Base-by-base conservation (phyloP, 2,797 vertebrate species). In the Emydoidea blandingii region DNA sequence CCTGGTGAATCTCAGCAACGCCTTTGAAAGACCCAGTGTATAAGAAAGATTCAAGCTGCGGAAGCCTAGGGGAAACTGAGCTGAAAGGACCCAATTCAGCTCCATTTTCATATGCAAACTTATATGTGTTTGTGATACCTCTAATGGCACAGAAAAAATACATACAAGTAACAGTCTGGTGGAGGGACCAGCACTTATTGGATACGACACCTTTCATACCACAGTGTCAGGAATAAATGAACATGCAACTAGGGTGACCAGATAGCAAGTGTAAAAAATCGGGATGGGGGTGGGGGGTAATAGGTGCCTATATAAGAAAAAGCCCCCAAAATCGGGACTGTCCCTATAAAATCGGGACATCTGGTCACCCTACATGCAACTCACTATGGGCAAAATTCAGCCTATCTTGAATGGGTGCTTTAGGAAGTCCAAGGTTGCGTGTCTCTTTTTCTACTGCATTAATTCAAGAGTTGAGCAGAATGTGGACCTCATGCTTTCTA, bases 71-170 rank as follows among this genome's bases (percentile, higher is more conserved):
- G 83, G 80, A 54, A 88, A 95, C 49, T 12, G 27, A 79, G n/a
- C 65, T 49, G 92, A 95, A 95, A 95, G 95, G 41, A 93, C 85
- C 52, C 81, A 87, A 94, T 96, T 97, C 95, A 95, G 52, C 56
- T 91, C 47, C 68, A 47, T 34, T 79, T 83, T 89, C 86, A 8
- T 5, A 62, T 57, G 83, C 84, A 54, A 83, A 72, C 81, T 31
- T 93, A 89, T 79, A 27, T 94, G 47, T 94, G 88, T 90, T 93
- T 68, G 91, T 79, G 91, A 94, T 72, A 87, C 2, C 84, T 88
- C 91, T 93, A 94, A 96, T 93, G 90, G 81, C 52, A 96, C 93
- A 92, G 90, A 95, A 97, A 97, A 92, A 78, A 78, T 9, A 49
- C 15, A 29, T 18, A 49, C 15, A 27, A 78, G 44, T 47, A 78